Conservation (phyloP, 2,113 vertebrate species). For the Pelmatolapia mariae region DNA sequence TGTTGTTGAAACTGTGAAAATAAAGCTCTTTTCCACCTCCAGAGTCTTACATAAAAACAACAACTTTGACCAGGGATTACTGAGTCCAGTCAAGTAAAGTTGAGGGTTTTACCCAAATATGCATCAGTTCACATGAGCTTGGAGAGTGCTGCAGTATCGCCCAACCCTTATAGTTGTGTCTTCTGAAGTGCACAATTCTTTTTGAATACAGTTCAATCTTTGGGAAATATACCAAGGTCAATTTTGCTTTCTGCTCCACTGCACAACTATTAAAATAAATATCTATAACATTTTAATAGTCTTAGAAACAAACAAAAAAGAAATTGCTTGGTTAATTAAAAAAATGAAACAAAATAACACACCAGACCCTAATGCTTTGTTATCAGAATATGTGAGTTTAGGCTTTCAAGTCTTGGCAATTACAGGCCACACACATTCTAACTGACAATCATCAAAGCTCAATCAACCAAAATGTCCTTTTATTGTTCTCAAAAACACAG, state of each 20-base stretch:
- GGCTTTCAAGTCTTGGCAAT: background rate
- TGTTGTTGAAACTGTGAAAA: background rate
- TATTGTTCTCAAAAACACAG: background rate
- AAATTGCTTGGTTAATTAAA: background rate
- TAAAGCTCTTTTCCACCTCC: background rate
- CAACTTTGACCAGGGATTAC: background rate
- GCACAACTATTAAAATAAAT: background rate
- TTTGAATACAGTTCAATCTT: background rate
- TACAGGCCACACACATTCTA: background rate
- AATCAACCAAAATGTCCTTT: background rate
- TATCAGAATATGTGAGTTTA: background rate
- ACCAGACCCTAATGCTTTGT: background rate
- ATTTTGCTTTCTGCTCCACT: background rate
- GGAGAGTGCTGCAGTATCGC: background rate
- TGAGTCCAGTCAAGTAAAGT: background rate
- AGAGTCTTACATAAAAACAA: background rate
- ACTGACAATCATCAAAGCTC: background rate
- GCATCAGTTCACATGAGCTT: background rate
- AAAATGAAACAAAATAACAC: background rate
- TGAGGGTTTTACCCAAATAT: background rate
- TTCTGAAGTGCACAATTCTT: background rate
- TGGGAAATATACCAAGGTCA: background rate
- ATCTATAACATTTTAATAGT: background rate
- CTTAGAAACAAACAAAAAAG: background rate
- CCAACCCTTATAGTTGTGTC: background rate